Evolutionary conservation across 2,888 invertebrate genomes (phyloP).

Genomic region (Caenorhabditis sinica): DNA sequence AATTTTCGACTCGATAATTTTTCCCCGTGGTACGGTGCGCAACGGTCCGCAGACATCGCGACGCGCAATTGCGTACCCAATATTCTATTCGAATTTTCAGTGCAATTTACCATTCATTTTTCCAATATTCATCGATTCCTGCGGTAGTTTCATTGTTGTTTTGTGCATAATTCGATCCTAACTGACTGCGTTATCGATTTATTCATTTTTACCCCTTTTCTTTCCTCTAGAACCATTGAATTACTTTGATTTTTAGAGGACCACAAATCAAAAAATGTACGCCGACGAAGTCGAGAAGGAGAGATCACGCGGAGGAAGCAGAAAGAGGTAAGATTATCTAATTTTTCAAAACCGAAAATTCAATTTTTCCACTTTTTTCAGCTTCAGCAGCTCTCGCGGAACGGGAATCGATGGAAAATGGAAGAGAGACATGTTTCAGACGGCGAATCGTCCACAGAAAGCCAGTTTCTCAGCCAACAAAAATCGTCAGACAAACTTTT

Average conservation of each 20-base stretch:
- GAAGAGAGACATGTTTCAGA: slow-evolving; percentile 62
- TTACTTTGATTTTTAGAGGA: neutral
- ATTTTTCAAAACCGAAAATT: neutral
- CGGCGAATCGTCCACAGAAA: slow-evolving; percentile 42
- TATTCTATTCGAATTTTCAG: neutral
- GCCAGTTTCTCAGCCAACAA: slow-evolving; percentile 26
- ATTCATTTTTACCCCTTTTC: neutral
- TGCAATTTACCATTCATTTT: neutral
- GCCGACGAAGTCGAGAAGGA: slow-evolving; percentile 65
- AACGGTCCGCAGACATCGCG: slow-evolving; percentile 33
- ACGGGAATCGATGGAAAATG: slow-evolving; percentile 67
- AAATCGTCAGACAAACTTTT: slow-evolving; percentile 12
- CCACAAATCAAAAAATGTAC: slow-evolving; percentile 50
- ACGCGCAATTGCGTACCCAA: slow-evolving; percentile 25
- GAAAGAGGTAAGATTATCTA: slow-evolving; percentile 29
- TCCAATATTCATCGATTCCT: neutral
- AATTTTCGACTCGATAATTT: neutral
- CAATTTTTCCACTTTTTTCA: slow-evolving; percentile 6
- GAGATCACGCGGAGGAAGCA: slow-evolving; percentile 22
- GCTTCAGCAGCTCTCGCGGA: slow-evolving; percentile 32
- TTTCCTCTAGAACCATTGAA: neutral
- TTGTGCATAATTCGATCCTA: neutral
- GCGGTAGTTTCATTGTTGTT: neutral
- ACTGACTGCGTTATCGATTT: neutral
- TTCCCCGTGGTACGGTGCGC: slow-evolving; percentile 15